Evolutionary conservation across 2,797 vertebrate species (phyloP).

Genomic region (Acrocephalus scirpaceus): DNA sequence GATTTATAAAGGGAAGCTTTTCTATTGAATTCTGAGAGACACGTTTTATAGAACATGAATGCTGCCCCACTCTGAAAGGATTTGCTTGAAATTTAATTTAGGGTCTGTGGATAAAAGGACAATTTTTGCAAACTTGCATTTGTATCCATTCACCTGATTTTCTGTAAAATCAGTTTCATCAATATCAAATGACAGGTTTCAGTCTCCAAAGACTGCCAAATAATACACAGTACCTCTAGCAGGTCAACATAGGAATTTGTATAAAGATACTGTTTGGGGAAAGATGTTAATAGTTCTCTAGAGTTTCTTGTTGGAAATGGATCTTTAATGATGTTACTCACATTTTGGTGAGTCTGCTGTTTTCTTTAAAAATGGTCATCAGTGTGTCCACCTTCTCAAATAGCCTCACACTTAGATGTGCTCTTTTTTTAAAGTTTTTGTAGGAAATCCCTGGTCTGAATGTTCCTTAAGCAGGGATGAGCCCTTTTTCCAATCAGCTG

Average conservation of each 20-base stretch:
- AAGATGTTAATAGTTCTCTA: not conserved
- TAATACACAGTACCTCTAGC: not conserved
- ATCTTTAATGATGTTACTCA: not conserved
- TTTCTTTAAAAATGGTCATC: not conserved
- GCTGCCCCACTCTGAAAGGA: constrained; percentile 87
- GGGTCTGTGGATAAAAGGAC: constrained; percentile 80
- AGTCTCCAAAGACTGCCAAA: not conserved
- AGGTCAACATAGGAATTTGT: not conserved
- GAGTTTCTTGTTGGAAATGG: not conserved
- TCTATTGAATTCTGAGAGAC: constrained; percentile 85
- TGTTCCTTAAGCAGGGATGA: not conserved
- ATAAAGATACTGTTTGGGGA: not conserved
- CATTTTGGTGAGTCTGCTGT: not conserved
- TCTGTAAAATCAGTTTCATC: constrained; percentile 47
- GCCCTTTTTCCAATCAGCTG: not conserved
- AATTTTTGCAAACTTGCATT: constrained; percentile 74
- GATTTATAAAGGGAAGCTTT: constrained; percentile 89
- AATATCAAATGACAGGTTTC: constrained; percentile 14
- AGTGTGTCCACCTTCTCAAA: not conserved
- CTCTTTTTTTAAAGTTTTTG: not conserved
- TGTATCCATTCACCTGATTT: constrained; percentile 60
- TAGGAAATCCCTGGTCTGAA: not conserved
- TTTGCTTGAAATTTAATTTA: constrained; percentile 90
- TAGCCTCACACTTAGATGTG: not conserved
- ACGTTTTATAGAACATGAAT: constrained; percentile 85